A percentile compares a stretch with the other conserved stretches of the same genome.
phyloP scores from a whole-genome alignment of 1,140 invertebrate species.

The Ostrea edulis region DNA sequence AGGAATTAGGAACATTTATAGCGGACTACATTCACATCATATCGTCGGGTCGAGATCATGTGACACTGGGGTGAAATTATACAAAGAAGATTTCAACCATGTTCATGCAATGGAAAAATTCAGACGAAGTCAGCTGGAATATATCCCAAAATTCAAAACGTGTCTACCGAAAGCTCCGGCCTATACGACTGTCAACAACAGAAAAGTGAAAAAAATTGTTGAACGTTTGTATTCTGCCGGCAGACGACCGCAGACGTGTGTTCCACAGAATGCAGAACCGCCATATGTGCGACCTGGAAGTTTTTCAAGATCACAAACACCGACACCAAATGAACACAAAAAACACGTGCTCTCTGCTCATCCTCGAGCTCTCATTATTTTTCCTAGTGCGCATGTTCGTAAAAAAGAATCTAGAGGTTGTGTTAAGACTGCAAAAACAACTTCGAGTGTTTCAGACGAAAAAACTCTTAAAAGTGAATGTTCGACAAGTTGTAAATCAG shows the following conservation, averaged over 20 bases:
- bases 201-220: background rate
- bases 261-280: background rate
- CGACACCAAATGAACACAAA: background rate
- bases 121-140: background rate
- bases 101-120: slow-evolving; percentile 19
- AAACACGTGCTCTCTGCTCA: background rate
- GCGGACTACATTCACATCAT: slow-evolving; percentile 7
- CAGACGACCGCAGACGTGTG: background rate
- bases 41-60: slow-evolving; percentile 2
- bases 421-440: background rate
- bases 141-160: background rate
- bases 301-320: background rate
- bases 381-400: background rate
- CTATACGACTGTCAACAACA: background rate
- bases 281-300: background rate
- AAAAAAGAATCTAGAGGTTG: background rate
- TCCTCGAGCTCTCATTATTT: background rate
- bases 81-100: slow-evolving; percentile 4
- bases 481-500: background rate
- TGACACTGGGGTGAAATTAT: background rate
- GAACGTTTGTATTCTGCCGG: background rate
- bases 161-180: slow-evolving; percentile 13
- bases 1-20: background rate
- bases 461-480: slow-evolving; percentile 5
- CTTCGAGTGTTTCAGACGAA: background rate